Conservation (phyloP, 2,113 vertebrate genomes). For the Fukomys damarensis region DNA sequence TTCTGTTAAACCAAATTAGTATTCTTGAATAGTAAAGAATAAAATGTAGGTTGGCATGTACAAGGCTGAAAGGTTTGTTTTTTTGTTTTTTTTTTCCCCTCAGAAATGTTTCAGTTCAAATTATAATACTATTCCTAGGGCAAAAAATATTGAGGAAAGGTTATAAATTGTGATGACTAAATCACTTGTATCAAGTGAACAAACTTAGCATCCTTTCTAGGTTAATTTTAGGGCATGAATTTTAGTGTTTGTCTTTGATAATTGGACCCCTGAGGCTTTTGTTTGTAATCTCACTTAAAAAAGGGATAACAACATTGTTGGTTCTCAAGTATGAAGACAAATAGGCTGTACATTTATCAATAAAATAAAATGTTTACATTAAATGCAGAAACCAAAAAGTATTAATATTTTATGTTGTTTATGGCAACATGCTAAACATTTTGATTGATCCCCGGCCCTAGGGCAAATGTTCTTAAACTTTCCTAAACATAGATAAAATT, state of each 20-base stretch:
- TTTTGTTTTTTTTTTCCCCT: neutral
- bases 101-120: neutral
- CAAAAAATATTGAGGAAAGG: slow-evolving; percentile 20
- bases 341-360: slow-evolving; percentile 4
- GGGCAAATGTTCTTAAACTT: too few species aligned
- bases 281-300: neutral
- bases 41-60: neutral
- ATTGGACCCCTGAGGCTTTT: neutral
- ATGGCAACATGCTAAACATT: neutral
- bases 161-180: slow-evolving; percentile 40
- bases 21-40: slow-evolving; percentile 45
- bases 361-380: slow-evolving; percentile 6
- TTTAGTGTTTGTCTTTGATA: slow-evolving; percentile 13
- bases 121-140: neutral
- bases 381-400: slow-evolving; percentile 5
- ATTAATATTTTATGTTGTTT: neutral
- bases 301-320: neutral
- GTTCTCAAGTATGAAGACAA: slow-evolving; percentile 37
- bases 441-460: too few species aligned
- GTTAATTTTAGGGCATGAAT: slow-evolving; percentile 13
- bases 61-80: neutral
- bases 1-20: slow-evolving; percentile 41
- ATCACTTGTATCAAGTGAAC: neutral
- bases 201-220: neutral
- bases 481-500: too few species aligned